Base-by-base conservation (phyloP, 2,113 vertebrate species). In the Syngnathoides biaculeatus region DNA sequence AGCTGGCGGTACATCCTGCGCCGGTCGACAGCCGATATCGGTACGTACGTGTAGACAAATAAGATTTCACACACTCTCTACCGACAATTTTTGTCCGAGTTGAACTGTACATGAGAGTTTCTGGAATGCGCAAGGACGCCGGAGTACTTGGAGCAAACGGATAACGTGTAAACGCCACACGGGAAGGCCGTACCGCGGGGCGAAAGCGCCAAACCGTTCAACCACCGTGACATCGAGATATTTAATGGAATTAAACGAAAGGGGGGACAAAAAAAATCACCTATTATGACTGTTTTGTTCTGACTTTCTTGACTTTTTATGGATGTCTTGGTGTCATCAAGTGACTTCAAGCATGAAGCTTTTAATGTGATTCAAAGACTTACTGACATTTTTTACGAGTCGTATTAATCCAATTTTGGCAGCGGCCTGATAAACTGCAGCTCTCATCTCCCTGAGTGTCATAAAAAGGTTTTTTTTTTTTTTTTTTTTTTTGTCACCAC, bases 261-360 rank as follows among this genome's bases (percentile, higher is more conserved):
- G n/a, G n/a, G 2, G 22, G 11, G 8, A 11, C 5, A 14, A n/a
- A 13, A 61, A 22, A 40, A 20, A 2, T 13, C 39, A 24, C 12
- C 14, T 30, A 30, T 26, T 42, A 2, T 15, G 60, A 22, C 60
- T 43, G 60, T 26, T 43, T 62, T 24, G 39, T 42, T 22, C n/a
- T 24, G 19, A 24, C 38, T 62, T 42, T 15, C 40, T 26, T 22
- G 14, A 62, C 60, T 62, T 62, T 42, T 62, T 42, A 24, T 43
- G 39, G 38, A 43, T 42, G 39, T 24, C 22, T 24, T 42, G 59
- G 22, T 17, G 59, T 42, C 59, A 42, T 62, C n/a, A 40, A 61
- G 39, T 11, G 59, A 61, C 59, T 61, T 42, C 39, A 62, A 43
- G 59, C n/a, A 22, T 62, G 38, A 62, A 62, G 59, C 39, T 62